Base-by-base conservation (phyloP, 2,113 vertebrate species). In the Seriola quinqueradiata region DNA sequence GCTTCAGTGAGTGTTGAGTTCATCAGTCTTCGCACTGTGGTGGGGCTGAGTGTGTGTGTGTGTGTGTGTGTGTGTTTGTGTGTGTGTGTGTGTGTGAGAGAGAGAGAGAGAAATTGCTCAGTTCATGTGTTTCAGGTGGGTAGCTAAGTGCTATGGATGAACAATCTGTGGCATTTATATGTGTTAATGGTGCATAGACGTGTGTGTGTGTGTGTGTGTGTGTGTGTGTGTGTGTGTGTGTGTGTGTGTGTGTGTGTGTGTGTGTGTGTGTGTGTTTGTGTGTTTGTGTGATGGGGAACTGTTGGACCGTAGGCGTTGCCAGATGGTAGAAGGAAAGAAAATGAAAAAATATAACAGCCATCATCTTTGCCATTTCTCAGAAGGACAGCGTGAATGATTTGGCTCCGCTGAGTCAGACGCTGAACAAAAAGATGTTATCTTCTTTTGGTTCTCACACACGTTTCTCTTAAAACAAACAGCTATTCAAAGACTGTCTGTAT, bases 291-390 rank as follows among this genome's bases (percentile, higher is more conserved):
- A 36, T 73, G 75, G 61, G 57, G 42, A 65, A 75, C 84, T 85
- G 81, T 83, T 90, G 86, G 83, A 81, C 86, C 63, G 90, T 93
- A 64, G 88, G 89, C 84, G 86, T 91, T 88, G 82, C 92, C 93
- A 94, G 92, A 93, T 94, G 93, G 92, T 90, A 58, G 74, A 58
- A 38, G 40, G 75, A 50, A 42, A 74, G 25, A 80, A 86, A 85
- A 77, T 34, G 57, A 73, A 66, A 83, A 86, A 88, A 75, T 17
- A 50, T 57, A 87, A 55, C 77, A 61, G 75, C 74, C 66, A 74
- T 83, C 77, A 57, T 85, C 57, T 68, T 84, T 57, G 75, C 61
- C 66, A 68, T 78, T 77, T 44, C 66, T 87, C 42, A 69, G 48
- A 81, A 75, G 72, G 66, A 83, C 14, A 2, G 58, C 75, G 77